phyloP scores from a whole-genome alignment of 2,113 vertebrate species.

The Hassar affinis region DNA sequence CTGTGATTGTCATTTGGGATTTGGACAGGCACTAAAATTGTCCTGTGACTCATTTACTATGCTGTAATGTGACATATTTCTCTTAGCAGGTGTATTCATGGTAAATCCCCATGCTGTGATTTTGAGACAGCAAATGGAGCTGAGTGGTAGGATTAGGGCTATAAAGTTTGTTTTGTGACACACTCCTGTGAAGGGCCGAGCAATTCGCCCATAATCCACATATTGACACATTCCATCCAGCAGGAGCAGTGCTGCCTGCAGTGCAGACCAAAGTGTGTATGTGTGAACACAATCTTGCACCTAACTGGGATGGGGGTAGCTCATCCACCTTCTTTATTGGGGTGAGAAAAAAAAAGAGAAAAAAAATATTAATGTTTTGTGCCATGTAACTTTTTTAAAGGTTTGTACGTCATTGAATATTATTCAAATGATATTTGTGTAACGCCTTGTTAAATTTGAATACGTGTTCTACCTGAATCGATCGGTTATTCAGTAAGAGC shows the following conservation, averaged over 20 bases:
- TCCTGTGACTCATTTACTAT: neutral
- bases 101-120: conserved; percentile 57
- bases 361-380: neutral
- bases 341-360: conserved; percentile 7
- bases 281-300: conserved; percentile 51
- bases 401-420: neutral
- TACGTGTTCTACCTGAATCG: neutral
- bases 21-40: neutral
- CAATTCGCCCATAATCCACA: neutral
- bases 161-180: conserved; percentile 53
- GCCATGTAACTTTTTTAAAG: neutral
- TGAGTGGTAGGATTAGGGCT: conserved; percentile 58
- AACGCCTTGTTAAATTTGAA: neutral
- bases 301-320: conserved; percentile 47
- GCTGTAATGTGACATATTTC: conserved; percentile 12
- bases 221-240: conserved; percentile 73
- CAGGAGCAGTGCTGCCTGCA: conserved; percentile 73
- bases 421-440: neutral
- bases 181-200: conserved; percentile 63
- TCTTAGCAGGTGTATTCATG: conserved; percentile 59
- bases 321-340: conserved; percentile 47
- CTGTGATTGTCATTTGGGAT: neutral
- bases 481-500: neutral
- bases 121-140: conserved; percentile 53
- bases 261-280: conserved; percentile 60